Conservation (phyloP, 2,113 vertebrate species). For the Anolis carolinensis region DNA sequence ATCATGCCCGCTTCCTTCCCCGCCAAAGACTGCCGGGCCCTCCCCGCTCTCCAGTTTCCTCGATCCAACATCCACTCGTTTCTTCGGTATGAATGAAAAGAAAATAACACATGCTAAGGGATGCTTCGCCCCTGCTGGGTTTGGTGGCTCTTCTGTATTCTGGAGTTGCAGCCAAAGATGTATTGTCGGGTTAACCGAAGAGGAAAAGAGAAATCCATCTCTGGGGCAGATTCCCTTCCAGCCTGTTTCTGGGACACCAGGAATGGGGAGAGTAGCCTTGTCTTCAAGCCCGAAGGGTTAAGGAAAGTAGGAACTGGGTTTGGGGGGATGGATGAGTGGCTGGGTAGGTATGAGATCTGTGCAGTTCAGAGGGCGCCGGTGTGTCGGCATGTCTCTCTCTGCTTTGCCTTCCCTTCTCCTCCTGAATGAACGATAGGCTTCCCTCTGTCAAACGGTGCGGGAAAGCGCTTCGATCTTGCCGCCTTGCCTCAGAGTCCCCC, state of each 20-base stretch:
- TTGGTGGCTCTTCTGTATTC: fast-evolving
- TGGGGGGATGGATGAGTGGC: too few species aligned
- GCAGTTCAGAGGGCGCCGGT: too few species aligned
- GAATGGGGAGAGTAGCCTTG: too few species aligned
- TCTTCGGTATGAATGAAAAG: conserved; percentile 61
- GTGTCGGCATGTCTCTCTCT: neutral
- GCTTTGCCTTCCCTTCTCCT: neutral
- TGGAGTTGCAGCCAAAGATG: neutral
- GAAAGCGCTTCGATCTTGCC: neutral
- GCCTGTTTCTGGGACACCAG: too few species aligned
- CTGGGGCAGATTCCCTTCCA: too few species aligned
- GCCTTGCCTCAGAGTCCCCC: neutral
- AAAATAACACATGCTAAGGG: neutral
- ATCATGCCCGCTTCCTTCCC: too few species aligned
- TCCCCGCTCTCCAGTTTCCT: conserved; percentile 19
- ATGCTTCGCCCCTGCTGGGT: conserved; percentile 17
- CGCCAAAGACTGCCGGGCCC: neutral
- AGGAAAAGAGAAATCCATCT: neutral
- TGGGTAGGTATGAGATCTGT: too few species aligned
- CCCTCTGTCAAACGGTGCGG: neutral
- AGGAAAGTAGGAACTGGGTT: too few species aligned
- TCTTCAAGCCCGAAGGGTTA: too few species aligned
- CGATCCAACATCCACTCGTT: conserved; percentile 47
- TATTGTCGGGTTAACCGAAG: too few species aligned
- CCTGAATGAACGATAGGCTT: conserved; percentile 1